Percentiles rank a stretch among this genome's conserved stretches.
Evolutionary conservation across 2,113 vertebrate species (phyloP).

Genomic region (Chauna torquata): DNA sequence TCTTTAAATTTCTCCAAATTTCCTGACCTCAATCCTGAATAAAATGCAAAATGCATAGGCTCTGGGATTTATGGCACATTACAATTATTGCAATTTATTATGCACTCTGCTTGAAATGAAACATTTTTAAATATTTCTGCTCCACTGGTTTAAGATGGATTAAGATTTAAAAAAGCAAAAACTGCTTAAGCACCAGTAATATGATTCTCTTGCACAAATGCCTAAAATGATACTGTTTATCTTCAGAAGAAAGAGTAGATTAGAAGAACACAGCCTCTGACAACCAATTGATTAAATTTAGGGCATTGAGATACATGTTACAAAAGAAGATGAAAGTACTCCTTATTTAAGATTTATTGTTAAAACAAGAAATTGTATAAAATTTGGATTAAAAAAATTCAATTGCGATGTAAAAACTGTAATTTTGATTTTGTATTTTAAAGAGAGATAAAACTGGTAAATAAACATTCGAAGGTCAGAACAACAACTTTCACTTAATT

Average conservation of each 20-base stretch:
- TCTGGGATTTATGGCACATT: slow-evolving; percentile 87
- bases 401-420: neutral
- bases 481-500: slow-evolving; percentile 39
- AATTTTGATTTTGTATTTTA: slow-evolving; percentile 11
- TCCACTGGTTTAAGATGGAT: slow-evolving; percentile 88
- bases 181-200: slow-evolving; percentile 88
- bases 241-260: slow-evolving; percentile 83
- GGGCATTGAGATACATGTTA: slow-evolving; percentile 74
- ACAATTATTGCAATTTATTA: slow-evolving; percentile 87
- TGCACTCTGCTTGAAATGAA: slow-evolving; percentile 84
- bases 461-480: slow-evolving; percentile 41
- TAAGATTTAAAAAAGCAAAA: slow-evolving; percentile 85
- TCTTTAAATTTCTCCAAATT: slow-evolving; percentile 91
- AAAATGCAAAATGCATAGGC: slow-evolving; percentile 88
- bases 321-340: slow-evolving; percentile 76
- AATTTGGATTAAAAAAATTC: slow-evolving; percentile 65
- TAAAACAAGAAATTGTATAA: slow-evolving; percentile 65
- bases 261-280: slow-evolving; percentile 79
- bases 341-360: slow-evolving; percentile 73
- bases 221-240: slow-evolving; percentile 86
- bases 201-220: slow-evolving; percentile 84
- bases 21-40: slow-evolving; percentile 88
- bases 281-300: slow-evolving; percentile 83
- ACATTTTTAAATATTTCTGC: slow-evolving; percentile 87
- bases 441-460: slow-evolving; percentile 24